These are phyloP conservation scores for Atrina japonica DNA, from an alignment of 2,888 invertebrate species.

Conservation along the genomic window DNA sequence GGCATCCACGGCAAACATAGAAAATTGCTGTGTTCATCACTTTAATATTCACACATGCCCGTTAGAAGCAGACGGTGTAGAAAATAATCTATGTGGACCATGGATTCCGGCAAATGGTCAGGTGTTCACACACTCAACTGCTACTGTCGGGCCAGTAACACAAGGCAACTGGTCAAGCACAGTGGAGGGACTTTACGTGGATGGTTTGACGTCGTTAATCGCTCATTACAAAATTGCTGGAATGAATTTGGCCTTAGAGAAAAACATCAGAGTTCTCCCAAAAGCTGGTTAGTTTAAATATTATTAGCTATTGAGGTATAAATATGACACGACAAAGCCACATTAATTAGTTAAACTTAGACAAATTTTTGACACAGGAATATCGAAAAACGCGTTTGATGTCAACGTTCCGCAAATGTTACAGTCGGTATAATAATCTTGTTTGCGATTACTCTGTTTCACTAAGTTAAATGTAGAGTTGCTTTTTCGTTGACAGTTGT, in stretches of 20 bases:
- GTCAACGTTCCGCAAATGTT: too few species aligned
- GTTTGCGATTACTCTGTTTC: too few species aligned
- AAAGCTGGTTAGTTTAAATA: conserved; percentile 60
- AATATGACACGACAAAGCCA: too few species aligned
- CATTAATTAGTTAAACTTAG: too few species aligned
- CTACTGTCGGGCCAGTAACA: conserved; percentile 60
- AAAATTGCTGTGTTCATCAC: conserved; percentile 72
- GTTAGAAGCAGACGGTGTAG: conserved; percentile 41
- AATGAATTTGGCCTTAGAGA: conserved; percentile 67
- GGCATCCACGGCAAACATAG: conserved; percentile 48
- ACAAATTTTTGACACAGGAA: too few species aligned
- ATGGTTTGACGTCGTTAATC: conserved; percentile 68
- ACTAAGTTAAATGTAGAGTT: too few species aligned
- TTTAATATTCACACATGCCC: conserved; percentile 72
- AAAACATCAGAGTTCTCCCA: conserved; percentile 62
- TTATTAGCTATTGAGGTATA: too few species aligned
- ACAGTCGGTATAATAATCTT: too few species aligned
- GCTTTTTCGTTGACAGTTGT: too few species aligned
- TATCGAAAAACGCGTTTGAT: too few species aligned
- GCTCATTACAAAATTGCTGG: conserved; percentile 74
- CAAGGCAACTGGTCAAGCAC: conserved; percentile 66
- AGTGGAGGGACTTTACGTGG: conserved; percentile 62
- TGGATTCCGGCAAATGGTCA: conserved; percentile 71
- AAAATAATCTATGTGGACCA: conserved; percentile 70
- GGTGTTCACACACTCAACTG: conserved; percentile 71